phyloP scores from a whole-genome alignment of 2,888 invertebrate species.

The Stramonita haemastoma region DNA sequence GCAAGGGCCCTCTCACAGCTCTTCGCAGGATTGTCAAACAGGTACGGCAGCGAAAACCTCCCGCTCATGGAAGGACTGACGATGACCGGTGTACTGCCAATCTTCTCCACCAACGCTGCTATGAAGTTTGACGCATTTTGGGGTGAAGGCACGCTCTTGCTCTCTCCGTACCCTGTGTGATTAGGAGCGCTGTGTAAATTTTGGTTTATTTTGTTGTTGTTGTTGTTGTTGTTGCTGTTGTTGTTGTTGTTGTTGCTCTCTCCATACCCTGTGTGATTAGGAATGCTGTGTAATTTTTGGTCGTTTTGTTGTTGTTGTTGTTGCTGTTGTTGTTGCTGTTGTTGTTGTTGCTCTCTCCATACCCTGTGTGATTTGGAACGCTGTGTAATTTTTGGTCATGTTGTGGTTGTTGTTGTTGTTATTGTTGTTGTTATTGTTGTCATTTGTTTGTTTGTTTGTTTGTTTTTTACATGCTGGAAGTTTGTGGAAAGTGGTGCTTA shows the following conservation, averaged over 20 bases:
- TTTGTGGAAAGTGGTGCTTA: no score
- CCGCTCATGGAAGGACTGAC: conserved; percentile 80
- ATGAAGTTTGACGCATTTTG: conserved; percentile 71
- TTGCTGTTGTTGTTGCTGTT: no score
- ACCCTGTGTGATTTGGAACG: neutral
- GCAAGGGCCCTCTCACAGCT: conserved; percentile 68
- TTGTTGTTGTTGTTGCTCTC: neutral
- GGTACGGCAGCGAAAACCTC: conserved; percentile 76
- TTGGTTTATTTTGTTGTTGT: neutral
- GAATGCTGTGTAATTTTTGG: neutral
- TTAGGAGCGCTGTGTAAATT: neutral
- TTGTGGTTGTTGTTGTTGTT: neutral
- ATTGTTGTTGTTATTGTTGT: no score
- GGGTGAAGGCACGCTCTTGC: conserved; percentile 44
- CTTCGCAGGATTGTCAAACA: conserved; percentile 72
- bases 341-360: no score
- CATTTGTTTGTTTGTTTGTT: no score
- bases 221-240: no score
- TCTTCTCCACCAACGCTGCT: conserved; percentile 63
- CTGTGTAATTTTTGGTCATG: neutral
- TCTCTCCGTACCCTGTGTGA: conserved; percentile 49
- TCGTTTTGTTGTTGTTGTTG: neutral
- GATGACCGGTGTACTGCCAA: conserved; percentile 73
- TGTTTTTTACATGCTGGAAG: no score
- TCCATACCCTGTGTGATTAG: neutral